These are phyloP conservation scores for Mungos mungo DNA, from an alignment of 2,113 vertebrate genomes.

Conservation along the genomic window DNA sequence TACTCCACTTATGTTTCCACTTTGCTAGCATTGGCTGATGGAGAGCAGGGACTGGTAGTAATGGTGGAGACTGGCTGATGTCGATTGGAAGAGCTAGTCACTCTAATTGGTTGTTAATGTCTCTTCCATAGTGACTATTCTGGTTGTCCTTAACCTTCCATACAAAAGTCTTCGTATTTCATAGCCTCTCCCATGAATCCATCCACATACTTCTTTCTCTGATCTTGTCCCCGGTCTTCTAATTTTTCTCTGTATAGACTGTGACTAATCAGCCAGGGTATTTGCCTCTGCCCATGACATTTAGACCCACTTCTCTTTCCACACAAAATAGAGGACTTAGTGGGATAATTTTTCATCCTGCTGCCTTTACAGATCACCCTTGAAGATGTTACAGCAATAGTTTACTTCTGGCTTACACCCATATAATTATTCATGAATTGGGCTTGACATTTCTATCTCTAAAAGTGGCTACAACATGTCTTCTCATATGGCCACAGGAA, in stretches of 20 bases:
- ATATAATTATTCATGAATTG: not conserved
- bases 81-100: not conserved
- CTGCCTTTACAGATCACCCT: not conserved
- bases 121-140: not conserved
- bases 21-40: not conserved
- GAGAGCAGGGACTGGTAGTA: not conserved
- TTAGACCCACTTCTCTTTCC: not conserved
- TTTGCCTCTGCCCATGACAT: not conserved
- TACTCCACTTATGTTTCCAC: not conserved
- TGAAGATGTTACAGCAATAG: not conserved
- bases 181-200: not conserved
- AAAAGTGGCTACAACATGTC: not conserved
- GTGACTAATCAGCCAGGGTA: not conserved
- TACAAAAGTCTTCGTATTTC: not conserved
- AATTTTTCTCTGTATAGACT: not conserved
- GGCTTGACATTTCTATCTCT: not conserved
- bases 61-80: not conserved
- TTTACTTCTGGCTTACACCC: not conserved
- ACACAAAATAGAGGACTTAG: not conserved
- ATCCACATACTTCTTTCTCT: not conserved
- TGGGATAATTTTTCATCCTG: not conserved
- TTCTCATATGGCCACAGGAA: not conserved
- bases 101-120: not conserved
- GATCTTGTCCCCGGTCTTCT: not conserved
- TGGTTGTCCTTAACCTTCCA: not conserved